A percentile compares a stretch with the other conserved stretches of the same genome.
Conservation (phyloP, 2,113 vertebrate species). For the Paracanthobrama guichenoti region DNA sequence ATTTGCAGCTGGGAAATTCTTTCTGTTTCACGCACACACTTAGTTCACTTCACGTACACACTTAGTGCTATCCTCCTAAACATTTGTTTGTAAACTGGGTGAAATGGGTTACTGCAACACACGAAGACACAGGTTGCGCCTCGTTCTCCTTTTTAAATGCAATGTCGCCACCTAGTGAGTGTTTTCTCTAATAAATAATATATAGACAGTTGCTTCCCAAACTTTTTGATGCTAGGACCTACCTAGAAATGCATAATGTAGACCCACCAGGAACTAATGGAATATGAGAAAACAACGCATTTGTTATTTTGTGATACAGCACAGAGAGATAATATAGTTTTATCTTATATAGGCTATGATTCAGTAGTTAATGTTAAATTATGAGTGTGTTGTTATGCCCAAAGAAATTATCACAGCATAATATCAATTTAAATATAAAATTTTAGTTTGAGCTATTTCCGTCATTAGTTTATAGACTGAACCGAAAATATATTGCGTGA, state of each 20-base stretch:
- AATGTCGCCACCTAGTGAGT: slow-evolving; percentile 39
- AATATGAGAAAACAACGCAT: background rate
- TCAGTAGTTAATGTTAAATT: background rate
- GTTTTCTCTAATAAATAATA: background rate
- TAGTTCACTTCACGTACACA: background rate
- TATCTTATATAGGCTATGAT: background rate
- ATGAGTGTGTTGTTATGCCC: background rate
- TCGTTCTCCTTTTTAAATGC: slow-evolving; percentile 21
- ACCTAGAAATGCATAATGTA: background rate
- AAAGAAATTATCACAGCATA: background rate
- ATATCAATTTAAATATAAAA: background rate
- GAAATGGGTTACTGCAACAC: slow-evolving; percentile 49
- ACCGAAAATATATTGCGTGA: background rate
- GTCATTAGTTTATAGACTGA: background rate
- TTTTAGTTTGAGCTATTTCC: background rate
- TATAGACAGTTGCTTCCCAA: background rate
- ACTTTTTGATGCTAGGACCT: background rate
- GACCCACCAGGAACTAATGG: background rate
- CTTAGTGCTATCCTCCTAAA: background rate
- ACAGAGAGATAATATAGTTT: background rate
- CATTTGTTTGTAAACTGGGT: slow-evolving; percentile 38
- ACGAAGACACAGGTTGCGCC: slow-evolving; percentile 30
- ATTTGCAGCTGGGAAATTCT: background rate
- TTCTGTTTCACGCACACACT: background rate
- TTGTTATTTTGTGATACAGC: background rate